A percentile compares a stretch with the other conserved stretches of the same genome.
phyloP scores from a whole-genome alignment of 2,797 vertebrate genomes.

The Tiaroga cobitis region DNA sequence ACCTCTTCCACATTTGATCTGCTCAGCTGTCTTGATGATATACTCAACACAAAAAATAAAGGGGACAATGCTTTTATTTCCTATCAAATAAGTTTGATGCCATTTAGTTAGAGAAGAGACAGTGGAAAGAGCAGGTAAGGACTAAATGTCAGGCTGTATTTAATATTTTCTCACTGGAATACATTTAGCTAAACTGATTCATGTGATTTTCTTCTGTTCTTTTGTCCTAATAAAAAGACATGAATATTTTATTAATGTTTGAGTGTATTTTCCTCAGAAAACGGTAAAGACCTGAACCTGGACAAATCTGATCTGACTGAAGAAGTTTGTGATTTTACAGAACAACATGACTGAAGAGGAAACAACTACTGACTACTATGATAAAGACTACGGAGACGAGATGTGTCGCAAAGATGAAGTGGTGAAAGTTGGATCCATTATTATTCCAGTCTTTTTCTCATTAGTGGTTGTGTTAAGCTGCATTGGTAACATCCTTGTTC shows the following conservation, averaged over 20 bases:
- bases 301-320: not conserved
- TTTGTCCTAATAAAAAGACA: not conserved
- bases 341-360: not conserved
- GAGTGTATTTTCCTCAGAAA: not conserved
- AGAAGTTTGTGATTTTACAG: not conserved
- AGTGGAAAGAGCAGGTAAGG: too few species aligned
- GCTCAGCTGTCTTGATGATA: not conserved
- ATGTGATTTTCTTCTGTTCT: not conserved
- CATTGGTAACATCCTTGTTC: conserved; percentile 85
- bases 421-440: conserved; percentile 8
- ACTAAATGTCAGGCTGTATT: not conserved
- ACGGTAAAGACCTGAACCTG: not conserved
- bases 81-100: not conserved
- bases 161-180: not conserved
- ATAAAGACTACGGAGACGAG: fast-evolving
- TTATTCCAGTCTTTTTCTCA: conserved; percentile 72
- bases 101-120: not conserved
- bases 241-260: not conserved
- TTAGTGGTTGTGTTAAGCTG: conserved; percentile 83
- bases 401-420: not conserved
- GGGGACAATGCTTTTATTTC: not conserved
- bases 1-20: not conserved
- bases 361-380: not conserved
- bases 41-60: not conserved
- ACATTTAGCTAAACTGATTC: not conserved